phyloP scores from a whole-genome alignment of 2,797 vertebrate genomes.

The Rallus crepitans region DNA sequence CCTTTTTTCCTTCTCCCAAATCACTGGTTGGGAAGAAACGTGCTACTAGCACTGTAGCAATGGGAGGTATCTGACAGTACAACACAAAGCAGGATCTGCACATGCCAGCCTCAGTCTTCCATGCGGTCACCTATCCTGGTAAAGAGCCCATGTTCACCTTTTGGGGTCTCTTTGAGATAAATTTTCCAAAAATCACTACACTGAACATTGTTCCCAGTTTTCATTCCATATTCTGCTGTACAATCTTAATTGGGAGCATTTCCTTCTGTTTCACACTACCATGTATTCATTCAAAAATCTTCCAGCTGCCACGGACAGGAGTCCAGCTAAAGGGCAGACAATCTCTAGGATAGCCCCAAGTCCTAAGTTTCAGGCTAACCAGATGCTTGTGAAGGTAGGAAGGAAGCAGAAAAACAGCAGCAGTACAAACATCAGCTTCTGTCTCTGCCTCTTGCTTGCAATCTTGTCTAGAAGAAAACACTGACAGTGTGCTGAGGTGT shows the following conservation, averaged over 20 bases:
- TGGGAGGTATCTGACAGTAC: neutral
- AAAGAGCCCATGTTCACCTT: neutral
- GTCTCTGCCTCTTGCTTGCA: neutral
- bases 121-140: fast-evolving
- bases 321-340: neutral
- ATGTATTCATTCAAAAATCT: neutral
- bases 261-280: neutral
- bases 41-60: neutral
- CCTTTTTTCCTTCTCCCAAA: neutral
- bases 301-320: neutral
- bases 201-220: neutral
- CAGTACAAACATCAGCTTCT: neutral
- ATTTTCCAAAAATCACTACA: neutral
- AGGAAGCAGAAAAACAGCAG: neutral
- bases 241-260: neutral
- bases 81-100: neutral
- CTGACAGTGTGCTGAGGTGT: neutral
- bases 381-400: neutral
- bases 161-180: neutral
- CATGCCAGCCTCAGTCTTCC: neutral
- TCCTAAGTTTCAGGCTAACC: neutral
- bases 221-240: neutral
- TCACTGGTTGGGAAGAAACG: neutral
- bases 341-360: neutral
- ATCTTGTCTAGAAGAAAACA: neutral